A percentile compares a stretch with the other conserved stretches of the same genome.
These are phyloP conservation scores for Porites lobata DNA, from an alignment of 92 coral and sea anemone species.

Conservation along the genomic window DNA sequence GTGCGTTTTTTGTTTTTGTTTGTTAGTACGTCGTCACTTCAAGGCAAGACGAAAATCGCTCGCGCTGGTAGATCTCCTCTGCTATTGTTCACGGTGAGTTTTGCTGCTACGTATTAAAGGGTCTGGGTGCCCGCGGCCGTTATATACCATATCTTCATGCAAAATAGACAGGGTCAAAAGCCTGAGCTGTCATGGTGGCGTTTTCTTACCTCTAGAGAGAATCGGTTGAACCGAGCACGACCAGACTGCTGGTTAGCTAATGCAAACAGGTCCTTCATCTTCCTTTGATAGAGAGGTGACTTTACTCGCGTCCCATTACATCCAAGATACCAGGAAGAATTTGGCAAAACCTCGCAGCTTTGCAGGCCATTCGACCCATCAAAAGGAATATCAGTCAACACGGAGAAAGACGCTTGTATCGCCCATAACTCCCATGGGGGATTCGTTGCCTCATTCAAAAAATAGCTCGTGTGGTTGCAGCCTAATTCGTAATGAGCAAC, in stretches of 20 bases:
- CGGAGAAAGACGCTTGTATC: neutral
- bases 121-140: no score
- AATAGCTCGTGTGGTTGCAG: neutral
- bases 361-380: neutral
- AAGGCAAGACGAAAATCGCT: no score
- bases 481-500: neutral
- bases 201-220: slow-evolving; percentile 11
- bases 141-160: no score
- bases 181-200: neutral
- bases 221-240: neutral
- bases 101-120: no score
- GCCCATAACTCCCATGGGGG: neutral
- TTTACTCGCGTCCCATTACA: neutral
- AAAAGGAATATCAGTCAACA: neutral
- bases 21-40: no score
- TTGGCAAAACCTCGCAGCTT: neutral
- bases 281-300: neutral
- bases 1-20: no score
- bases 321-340: slow-evolving; percentile 11
- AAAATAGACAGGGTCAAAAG: neutral
- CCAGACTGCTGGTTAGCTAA: neutral
- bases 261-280: slow-evolving; percentile 4
- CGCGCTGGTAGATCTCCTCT: no score
- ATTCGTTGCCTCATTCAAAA: neutral
- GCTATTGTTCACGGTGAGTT: no score